A percentile compares a stretch with the other conserved stretches of the same genome.
These are phyloP conservation scores for Cybosia mesomella DNA, from an alignment of 2,888 invertebrate species.

Conservation along the genomic window DNA sequence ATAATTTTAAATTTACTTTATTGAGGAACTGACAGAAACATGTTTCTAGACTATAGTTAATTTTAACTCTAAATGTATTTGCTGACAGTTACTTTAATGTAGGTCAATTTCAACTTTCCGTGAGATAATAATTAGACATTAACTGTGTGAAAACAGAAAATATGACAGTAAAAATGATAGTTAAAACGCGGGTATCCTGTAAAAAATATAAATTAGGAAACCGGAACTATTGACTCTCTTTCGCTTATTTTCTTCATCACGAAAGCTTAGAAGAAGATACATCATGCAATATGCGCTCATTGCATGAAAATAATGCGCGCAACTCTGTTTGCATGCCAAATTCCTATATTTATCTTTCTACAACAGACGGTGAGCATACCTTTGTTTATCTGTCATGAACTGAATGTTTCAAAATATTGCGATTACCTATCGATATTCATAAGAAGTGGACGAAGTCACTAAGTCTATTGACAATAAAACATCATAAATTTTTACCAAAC, in stretches of 20 bases:
- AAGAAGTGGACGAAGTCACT: slow-evolving; percentile 76
- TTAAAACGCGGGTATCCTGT: not conserved
- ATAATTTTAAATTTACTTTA: not conserved
- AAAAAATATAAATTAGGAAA: not conserved
- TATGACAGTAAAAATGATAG: not conserved
- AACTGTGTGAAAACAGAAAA: not conserved
- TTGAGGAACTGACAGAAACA: not conserved
- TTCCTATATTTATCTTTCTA: not conserved
- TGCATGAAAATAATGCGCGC: too few species aligned
- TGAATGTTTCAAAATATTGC: slow-evolving; percentile 26
- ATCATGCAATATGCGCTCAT: too few species aligned
- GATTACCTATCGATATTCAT: slow-evolving; percentile 45
- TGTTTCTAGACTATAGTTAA: not conserved
- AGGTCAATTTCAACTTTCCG: not conserved
- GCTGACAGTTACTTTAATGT: not conserved
- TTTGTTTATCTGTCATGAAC: slow-evolving; percentile 22
- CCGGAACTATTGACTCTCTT: not conserved
- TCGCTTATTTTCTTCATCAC: not conserved
- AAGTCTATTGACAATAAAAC: slow-evolving; percentile 69
- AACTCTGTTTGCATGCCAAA: not conserved
- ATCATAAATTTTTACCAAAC: slow-evolving; percentile 49
- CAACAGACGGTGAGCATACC: too few species aligned
- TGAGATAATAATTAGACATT: not conserved
- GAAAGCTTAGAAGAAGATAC: not conserved
- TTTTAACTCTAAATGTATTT: not conserved